These are phyloP conservation scores for Ceyx margarethae DNA, from an alignment of 2,113 vertebrate species.

Conservation along the genomic window DNA sequence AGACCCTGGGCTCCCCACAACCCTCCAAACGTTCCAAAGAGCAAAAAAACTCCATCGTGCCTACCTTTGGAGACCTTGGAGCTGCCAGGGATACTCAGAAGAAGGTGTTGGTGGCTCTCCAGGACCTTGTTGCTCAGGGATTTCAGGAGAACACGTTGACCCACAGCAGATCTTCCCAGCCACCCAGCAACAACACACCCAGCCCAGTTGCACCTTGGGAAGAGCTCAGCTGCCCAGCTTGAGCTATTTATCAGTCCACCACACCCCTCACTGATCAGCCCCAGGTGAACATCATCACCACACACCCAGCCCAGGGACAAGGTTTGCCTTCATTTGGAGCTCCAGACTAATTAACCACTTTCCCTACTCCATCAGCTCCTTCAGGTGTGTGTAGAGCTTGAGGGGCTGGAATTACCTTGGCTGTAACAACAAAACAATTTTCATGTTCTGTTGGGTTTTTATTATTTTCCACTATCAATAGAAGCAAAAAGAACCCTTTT, in stretches of 20 bases:
- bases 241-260: background rate
- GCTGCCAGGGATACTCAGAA: fast-evolving
- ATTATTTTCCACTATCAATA: background rate
- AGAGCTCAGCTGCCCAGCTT: background rate
- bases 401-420: background rate
- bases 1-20: fast-evolving
- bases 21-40: fast-evolving
- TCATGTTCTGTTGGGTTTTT: background rate
- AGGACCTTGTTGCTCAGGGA: fast-evolving
- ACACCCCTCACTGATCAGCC: background rate
- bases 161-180: fast-evolving
- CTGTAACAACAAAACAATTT: background rate
- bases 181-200: background rate
- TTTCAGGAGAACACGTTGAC: fast-evolving
- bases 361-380: background rate
- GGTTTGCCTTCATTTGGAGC: fast-evolving
- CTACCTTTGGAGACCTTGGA: fast-evolving
- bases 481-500: background rate
- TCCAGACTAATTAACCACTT: background rate
- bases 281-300: background rate
- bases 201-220: background rate
- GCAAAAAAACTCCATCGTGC: fast-evolving
- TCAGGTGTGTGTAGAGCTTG: background rate
- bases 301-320: background rate
- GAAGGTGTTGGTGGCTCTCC: background rate